phyloP scores from a whole-genome alignment of 2,113 vertebrate species.

The Poecile atricapillus region DNA sequence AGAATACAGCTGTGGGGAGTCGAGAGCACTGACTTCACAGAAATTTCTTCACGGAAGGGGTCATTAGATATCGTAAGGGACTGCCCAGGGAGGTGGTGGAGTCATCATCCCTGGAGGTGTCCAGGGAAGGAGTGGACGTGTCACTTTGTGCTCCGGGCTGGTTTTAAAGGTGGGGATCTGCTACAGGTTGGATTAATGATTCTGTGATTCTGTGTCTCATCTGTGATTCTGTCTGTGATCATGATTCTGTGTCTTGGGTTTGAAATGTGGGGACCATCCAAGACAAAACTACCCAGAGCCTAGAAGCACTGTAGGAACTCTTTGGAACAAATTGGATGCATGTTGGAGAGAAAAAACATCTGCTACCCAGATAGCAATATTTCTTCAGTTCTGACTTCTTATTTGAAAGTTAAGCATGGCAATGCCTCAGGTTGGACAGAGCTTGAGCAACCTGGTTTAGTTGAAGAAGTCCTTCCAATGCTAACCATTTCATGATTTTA shows the following conservation, averaged over 20 bases:
- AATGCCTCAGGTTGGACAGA: neutral
- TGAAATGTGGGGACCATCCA: neutral
- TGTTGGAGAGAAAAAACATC: neutral
- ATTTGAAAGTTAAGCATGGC: neutral
- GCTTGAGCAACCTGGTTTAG: neutral
- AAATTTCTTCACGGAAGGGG: neutral
- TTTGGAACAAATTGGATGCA: neutral
- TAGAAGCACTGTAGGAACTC: neutral
- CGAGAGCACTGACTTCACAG: fast-evolving
- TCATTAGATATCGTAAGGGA: neutral
- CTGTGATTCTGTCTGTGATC: neutral
- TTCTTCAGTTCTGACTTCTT: neutral
- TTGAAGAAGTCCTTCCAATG: neutral
- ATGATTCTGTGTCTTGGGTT: neutral
- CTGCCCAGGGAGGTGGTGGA: neutral
- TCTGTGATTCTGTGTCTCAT: neutral
- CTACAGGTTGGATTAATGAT: neutral
- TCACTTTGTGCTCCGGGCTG: neutral
- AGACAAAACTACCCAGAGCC: neutral
- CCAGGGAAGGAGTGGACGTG: neutral
- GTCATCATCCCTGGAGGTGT: neutral
- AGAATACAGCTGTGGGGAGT: fast-evolving
- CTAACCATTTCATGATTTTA: neutral
- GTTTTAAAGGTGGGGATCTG: neutral
- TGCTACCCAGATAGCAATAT: neutral